phyloP scores from a whole-genome alignment of 2,888 invertebrate species.

The Galeruca laticollis region DNA sequence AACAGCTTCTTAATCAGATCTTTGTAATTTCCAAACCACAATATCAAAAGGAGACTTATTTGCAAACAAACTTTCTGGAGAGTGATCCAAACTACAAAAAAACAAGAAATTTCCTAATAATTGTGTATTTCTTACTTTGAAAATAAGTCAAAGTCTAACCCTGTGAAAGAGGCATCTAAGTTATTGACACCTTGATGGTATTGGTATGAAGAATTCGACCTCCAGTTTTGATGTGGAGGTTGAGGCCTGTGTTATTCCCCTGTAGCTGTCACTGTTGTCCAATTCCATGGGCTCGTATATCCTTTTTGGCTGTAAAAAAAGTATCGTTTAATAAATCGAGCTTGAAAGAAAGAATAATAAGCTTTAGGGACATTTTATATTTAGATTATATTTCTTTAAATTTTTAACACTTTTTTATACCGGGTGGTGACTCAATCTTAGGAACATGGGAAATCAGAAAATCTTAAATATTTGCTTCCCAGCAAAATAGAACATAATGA shows the following conservation, averaged over 20 bases:
- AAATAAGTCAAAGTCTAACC: slow-evolving; percentile 64
- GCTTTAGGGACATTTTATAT: too few species aligned
- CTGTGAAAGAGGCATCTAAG: slow-evolving; percentile 60
- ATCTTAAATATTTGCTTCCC: too few species aligned
- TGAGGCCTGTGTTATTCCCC: slow-evolving; percentile 73
- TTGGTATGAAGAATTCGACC: slow-evolving; percentile 53
- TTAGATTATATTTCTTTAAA: too few species aligned
- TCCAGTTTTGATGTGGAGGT: slow-evolving; percentile 69
- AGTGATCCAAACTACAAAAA: slow-evolving; percentile 10
- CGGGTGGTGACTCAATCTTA: too few species aligned
- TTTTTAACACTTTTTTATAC: too few species aligned
- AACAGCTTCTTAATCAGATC: too few species aligned
- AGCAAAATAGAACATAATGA: too few species aligned
- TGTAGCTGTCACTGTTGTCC: slow-evolving; percentile 74
- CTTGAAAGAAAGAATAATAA: background rate
- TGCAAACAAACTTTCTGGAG: background rate
- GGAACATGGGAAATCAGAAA: too few species aligned
- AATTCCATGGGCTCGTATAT: slow-evolving; percentile 74
- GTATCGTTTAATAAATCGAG: too few species aligned
- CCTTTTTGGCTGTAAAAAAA: slow-evolving; percentile 71
- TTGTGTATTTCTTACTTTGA: slow-evolving; percentile 55
- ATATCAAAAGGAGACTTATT: background rate
- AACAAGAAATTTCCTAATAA: slow-evolving; percentile 24
- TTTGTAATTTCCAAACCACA: background rate
- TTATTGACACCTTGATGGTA: slow-evolving; percentile 53